These are phyloP conservation scores for Sylvietta virens DNA, from an alignment of 2,113 vertebrate genomes.

Conservation along the genomic window DNA sequence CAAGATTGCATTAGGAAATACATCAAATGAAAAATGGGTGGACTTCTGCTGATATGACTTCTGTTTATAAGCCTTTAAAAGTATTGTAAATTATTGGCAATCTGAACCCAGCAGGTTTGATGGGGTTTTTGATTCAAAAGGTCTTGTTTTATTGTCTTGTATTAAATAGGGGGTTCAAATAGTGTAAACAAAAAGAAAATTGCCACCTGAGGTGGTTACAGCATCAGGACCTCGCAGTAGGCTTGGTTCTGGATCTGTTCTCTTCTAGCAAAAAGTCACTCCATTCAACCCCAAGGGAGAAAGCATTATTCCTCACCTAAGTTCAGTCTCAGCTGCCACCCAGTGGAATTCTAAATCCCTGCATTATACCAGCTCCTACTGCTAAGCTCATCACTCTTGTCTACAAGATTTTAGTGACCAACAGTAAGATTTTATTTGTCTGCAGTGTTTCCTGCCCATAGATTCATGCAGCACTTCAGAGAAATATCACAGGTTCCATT, in stretches of 20 bases:
- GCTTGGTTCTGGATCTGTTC: background rate
- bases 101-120: background rate
- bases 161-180: background rate
- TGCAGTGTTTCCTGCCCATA: background rate
- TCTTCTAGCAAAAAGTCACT: background rate
- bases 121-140: background rate
- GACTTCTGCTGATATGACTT: background rate
- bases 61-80: background rate
- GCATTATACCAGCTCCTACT: background rate
- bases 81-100: background rate
- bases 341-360: conserved; percentile 37
- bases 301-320: background rate
- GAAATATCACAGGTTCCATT: background rate
- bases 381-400: background rate
- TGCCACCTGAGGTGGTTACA: background rate
- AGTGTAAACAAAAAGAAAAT: background rate
- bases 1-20: background rate
- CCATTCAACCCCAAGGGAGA: background rate
- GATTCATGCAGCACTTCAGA: background rate
- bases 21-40: background rate
- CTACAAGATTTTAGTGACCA: background rate
- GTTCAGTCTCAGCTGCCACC: conserved; percentile 54
- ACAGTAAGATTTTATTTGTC: background rate
- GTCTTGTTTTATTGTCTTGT: background rate
- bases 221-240: background rate